Evolutionary conservation across 1,140 invertebrate genomes (phyloP), one percentile per base, ranked within the genome.

Genomic region (Acromyrmex charruanus): DNA sequence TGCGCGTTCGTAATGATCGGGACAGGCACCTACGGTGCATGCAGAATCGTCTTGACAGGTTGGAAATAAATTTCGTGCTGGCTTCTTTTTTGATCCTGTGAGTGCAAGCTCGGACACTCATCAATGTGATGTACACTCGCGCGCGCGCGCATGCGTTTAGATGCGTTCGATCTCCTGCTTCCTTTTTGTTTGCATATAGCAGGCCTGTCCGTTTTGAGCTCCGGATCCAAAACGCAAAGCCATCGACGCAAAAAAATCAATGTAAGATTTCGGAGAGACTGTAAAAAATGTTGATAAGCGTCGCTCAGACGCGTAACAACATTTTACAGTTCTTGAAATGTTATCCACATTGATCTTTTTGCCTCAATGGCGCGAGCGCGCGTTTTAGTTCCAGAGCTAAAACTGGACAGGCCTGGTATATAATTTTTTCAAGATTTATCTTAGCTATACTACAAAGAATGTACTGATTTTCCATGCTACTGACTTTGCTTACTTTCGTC

Each of bases 51-150:
- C 75, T 77, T 92, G 91, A 93, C 91, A 89, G 88, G 82, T 53
- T 90, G 84, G 77, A 91, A 89, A 93, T 92, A 92, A 93, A 92
- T 92, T 92, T 92, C 87, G 68, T 35, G 44, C 35, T 63, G 81
- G 55, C 9, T 63, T 55, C 25, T 16, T 75, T 68, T 59, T 63
- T 14, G 10, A 7, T 4, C 6, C 21, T 16, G 25, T 3, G 63
- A 53, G 61, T 28, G 66, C 21, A 71, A 53, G 31, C 28, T 81
- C 63, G 10, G 44, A 71, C 21, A 25, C 49, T 58, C 49, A 12
- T 2, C 44, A 77, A 18, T 28, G 18, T 39, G 21, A 77, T 72
- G 35, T 31, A 58, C 65, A n/a, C 49, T 21, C 28, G n/a, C 16
- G n/a, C 28, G 5, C n/a, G n/a, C n/a, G 18, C 31, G 3, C 31